These are phyloP conservation scores for Perca schrenkii DNA, from an alignment of 2,113 vertebrate species.

Conservation along the genomic window DNA sequence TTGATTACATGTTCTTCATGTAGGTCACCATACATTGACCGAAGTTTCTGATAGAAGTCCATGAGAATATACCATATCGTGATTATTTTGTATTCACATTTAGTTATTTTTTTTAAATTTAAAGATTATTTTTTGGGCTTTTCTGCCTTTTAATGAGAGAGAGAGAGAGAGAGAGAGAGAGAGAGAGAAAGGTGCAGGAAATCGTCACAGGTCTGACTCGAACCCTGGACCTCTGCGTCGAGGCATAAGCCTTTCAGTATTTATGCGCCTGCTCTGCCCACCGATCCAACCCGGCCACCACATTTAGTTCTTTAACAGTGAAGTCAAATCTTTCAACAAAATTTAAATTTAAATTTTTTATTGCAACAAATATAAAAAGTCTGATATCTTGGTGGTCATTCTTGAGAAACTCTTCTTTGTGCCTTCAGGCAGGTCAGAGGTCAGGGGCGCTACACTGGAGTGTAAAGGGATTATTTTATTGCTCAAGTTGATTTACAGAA, in stretches of 20 bases:
- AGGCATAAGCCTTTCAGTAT: too few species aligned
- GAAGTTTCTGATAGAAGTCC: background rate
- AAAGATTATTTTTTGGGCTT: too few species aligned
- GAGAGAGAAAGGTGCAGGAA: too few species aligned
- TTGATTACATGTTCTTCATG: background rate
- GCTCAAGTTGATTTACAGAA: background rate
- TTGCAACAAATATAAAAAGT: background rate
- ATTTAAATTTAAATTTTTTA: too few species aligned
- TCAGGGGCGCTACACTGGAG: background rate
- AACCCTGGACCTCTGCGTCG: too few species aligned
- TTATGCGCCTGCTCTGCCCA: too few species aligned
- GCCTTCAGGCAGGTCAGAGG: background rate
- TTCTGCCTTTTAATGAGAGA: too few species aligned
- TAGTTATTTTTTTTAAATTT: too few species aligned
- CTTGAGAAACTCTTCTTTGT: background rate
- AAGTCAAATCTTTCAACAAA: background rate
- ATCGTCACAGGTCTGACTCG: too few species aligned
- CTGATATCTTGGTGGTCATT: background rate
- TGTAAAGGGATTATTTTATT: background rate
- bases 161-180: too few species aligned
- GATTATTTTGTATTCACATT: background rate
- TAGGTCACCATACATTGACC: background rate
- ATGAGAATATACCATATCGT: background rate
- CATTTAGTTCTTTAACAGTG: background rate
- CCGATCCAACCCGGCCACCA: background rate